phyloP scores from a whole-genome alignment of 2,113 vertebrate species.

The Holacanthus passer region DNA sequence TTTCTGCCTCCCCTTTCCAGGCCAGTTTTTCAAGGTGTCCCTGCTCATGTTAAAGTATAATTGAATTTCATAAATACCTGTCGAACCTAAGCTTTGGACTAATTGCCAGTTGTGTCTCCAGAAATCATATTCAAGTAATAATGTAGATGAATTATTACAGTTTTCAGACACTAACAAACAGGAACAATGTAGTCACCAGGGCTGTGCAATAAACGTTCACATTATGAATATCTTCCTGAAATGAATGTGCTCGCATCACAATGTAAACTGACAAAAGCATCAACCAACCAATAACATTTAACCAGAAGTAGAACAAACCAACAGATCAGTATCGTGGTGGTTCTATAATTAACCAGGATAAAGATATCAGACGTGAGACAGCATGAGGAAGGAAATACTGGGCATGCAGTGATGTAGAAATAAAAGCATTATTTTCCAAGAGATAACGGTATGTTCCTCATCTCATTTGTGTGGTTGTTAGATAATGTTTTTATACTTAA shows the following conservation, averaged over 20 bases:
- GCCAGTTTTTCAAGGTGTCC: background rate
- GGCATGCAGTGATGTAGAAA: too few species aligned
- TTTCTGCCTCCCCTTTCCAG: background rate
- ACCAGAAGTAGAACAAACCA: background rate
- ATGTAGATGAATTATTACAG: constrained; percentile 6
- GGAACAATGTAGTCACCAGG: background rate
- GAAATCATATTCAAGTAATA: background rate
- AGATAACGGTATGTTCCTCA: too few species aligned
- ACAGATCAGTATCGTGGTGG: background rate
- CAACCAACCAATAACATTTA: too few species aligned
- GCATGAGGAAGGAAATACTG: background rate
- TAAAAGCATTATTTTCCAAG: background rate
- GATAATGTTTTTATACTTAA: too few species aligned
- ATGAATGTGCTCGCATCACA: too few species aligned
- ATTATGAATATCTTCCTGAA: too few species aligned
- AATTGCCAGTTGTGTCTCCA: background rate
- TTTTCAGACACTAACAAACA: background rate
- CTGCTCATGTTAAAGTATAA: constrained; percentile 9
- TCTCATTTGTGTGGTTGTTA: too few species aligned
- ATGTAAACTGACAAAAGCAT: background rate
- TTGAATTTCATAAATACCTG: constrained; percentile 25
- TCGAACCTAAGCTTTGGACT: background rate
- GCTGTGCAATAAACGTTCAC: background rate
- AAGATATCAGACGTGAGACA: background rate
- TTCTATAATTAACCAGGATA: background rate